phyloP scores from a whole-genome alignment of 2,113 vertebrate genomes.

The Euleptes europaea region DNA sequence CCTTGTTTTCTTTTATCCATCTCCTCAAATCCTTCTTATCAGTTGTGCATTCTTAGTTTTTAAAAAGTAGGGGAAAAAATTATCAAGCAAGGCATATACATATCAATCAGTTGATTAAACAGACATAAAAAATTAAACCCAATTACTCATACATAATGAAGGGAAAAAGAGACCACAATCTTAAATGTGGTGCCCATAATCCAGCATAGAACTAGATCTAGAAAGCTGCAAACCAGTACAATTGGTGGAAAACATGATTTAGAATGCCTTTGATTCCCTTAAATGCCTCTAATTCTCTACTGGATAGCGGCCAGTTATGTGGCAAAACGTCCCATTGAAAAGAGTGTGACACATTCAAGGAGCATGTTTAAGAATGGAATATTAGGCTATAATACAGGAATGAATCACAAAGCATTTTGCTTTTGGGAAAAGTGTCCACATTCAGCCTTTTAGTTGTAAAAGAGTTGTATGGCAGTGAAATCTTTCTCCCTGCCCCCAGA shows the following conservation, averaged over 20 bases:
- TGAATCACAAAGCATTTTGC: background rate
- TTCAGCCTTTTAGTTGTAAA: constrained; percentile 32
- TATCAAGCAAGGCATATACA: background rate
- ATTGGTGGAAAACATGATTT: background rate
- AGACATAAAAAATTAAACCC: background rate
- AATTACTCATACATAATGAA: background rate
- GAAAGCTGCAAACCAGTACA: background rate
- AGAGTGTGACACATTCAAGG: background rate
- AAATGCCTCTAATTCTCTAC: background rate
- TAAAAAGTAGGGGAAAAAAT: background rate
- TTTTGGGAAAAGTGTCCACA: background rate
- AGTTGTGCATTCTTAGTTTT: background rate
- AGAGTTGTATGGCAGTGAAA: constrained; percentile 20
- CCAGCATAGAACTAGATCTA: background rate
- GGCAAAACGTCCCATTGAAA: background rate
- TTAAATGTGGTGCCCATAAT: background rate
- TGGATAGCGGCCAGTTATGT: background rate
- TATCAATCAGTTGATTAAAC: background rate
- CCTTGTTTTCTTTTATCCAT: background rate
- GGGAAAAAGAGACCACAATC: background rate
- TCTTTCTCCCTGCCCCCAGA: background rate
- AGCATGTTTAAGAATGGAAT: background rate
- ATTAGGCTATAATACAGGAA: background rate
- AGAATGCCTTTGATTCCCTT: background rate
- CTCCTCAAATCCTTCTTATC: background rate